Percentiles rank a stretch among this genome's conserved stretches.
These are phyloP conservation scores for Struthidea cinerea DNA, from an alignment of 2,113 vertebrate genomes.

Conservation along the genomic window DNA sequence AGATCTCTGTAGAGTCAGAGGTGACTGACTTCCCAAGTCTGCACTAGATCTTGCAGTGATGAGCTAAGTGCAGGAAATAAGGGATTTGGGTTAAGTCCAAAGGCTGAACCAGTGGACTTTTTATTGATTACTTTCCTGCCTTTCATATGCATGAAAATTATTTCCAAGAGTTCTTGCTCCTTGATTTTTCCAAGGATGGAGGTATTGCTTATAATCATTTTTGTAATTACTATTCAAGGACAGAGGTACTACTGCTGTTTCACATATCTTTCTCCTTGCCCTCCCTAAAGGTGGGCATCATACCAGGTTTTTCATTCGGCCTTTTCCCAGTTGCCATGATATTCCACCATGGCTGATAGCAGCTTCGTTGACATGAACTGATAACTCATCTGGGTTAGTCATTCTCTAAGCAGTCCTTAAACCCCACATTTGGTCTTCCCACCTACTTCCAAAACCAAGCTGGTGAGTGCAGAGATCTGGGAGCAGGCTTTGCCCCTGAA, in stretches of 20 bases:
- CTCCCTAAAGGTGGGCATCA: neutral
- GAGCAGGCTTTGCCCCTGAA: neutral
- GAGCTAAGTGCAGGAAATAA: neutral
- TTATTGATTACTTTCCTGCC: neutral
- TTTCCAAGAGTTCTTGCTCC: neutral
- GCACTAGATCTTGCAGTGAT: neutral
- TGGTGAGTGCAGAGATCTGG: neutral
- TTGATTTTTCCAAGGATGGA: neutral
- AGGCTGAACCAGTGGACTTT: neutral
- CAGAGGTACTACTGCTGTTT: neutral
- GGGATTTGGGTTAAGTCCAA: neutral
- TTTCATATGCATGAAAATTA: neutral
- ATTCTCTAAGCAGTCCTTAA: neutral
- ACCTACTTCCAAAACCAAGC: neutral
- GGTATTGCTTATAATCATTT: neutral
- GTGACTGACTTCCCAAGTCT: neutral
- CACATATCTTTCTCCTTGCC: neutral
- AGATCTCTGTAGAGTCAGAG: neutral
- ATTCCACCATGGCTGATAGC: neutral
- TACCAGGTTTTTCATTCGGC: neutral
- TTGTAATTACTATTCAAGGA: neutral
- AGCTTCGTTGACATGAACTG: neutral
- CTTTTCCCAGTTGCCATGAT: neutral
- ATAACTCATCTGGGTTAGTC: neutral
- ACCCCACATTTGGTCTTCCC: neutral